Percentiles rank a stretch among this genome's conserved stretches.
Evolutionary conservation across 2,888 invertebrate species (phyloP).

Genomic region (Cheiracanthium punctorium): DNA sequence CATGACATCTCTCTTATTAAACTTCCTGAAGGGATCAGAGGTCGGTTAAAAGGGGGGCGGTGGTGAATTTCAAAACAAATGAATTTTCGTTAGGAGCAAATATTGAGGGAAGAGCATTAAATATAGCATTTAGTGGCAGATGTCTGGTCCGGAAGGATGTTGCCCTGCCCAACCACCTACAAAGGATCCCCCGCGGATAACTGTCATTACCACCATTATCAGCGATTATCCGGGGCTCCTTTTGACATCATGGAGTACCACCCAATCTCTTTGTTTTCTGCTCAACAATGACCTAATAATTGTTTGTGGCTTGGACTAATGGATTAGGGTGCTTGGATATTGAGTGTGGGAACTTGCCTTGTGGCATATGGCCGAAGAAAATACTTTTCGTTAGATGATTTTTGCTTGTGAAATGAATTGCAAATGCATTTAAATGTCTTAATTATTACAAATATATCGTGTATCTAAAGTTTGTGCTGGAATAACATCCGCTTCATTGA

Average conservation of each 20-base stretch:
- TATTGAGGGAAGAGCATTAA: slow-evolving; percentile 3
- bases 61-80: slow-evolving; percentile 18
- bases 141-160: slow-evolving; percentile 48
- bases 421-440: too few species aligned
- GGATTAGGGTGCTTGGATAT: slow-evolving; percentile 3
- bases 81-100: slow-evolving; percentile 12
- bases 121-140: slow-evolving; percentile 41
- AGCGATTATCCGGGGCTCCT: slow-evolving; percentile 8
- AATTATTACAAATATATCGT: too few species aligned
- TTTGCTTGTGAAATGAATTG: too few species aligned
- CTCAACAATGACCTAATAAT: slow-evolving; percentile 23
- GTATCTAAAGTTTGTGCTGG: too few species aligned
- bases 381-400: too few species aligned
- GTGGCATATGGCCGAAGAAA: slow-evolving; percentile 13
- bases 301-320: slow-evolving; percentile 14
- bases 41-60: background rate
- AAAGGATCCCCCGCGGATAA: slow-evolving; percentile 44
- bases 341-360: slow-evolving; percentile 29
- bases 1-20: background rate
- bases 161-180: slow-evolving; percentile 54
- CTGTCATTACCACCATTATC: slow-evolving; percentile 56
- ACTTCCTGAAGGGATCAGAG: background rate
- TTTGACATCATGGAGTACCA: slow-evolving; percentile 39
- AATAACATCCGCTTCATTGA: too few species aligned
- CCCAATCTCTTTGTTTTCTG: slow-evolving; percentile 38